Conservation (phyloP, 2,113 vertebrate genomes). For the Choloepus hoffmanni region DNA sequence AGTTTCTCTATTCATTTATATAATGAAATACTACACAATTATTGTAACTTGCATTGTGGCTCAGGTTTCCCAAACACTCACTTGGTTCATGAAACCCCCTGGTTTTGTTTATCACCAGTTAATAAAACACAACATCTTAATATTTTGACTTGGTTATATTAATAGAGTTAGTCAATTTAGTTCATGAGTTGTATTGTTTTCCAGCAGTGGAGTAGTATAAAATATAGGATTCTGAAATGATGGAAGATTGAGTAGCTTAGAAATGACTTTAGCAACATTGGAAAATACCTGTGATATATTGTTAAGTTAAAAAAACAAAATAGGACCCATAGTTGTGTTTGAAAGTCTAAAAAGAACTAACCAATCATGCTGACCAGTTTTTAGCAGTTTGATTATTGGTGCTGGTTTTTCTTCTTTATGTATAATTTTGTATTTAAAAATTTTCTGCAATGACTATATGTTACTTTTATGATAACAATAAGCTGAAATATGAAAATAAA, state of each 20-base stretch:
- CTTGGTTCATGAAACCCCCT: not conserved
- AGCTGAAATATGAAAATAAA: constrained; percentile 14
- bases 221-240: not conserved
- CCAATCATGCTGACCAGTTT: not conserved
- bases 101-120: not conserved
- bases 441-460: not conserved
- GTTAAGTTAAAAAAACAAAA: not conserved
- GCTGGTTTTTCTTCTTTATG: not conserved
- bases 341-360: not conserved
- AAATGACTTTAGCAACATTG: not conserved
- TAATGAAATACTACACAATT: not conserved
- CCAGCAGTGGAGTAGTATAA: not conserved
- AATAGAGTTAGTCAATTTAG: constrained; percentile 1
- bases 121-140: not conserved
- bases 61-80: not conserved
- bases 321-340: not conserved
- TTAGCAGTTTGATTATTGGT: not conserved
- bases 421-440: not conserved
- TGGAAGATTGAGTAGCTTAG: not conserved
- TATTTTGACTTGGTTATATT: not conserved
- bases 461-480: not conserved
- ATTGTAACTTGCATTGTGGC: not conserved
- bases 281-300: not conserved
- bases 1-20: not conserved
- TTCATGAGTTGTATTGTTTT: not conserved